Evolutionary conservation across 2,797 vertebrate species (phyloP).

Genomic region (Eospalax fontanierii): DNA sequence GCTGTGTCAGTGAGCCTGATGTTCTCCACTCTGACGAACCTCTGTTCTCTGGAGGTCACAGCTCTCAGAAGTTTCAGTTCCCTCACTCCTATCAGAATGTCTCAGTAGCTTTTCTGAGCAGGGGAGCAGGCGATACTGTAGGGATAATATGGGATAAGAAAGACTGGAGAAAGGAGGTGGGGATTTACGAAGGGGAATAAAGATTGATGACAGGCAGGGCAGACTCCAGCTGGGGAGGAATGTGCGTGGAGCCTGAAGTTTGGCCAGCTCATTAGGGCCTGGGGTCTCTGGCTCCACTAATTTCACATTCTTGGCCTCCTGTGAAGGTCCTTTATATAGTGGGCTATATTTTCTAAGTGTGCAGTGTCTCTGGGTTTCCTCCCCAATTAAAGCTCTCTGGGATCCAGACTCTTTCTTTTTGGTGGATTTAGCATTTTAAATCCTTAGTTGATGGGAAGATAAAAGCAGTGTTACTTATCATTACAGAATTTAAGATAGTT

Average conservation of each 20-base stretch:
- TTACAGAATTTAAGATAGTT: slow-evolving; percentile 16
- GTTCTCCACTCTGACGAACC: slow-evolving; percentile 71
- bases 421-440: slow-evolving; percentile 27
- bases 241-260: slow-evolving; percentile 60
- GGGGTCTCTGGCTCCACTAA: background rate
- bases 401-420: background rate
- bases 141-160: slow-evolving; percentile 18
- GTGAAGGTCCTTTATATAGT: background rate
- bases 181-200: slow-evolving; percentile 59
- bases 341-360: slow-evolving; percentile 15
- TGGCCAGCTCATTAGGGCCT: background rate
- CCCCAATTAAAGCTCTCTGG: background rate
- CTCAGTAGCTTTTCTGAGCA: slow-evolving; percentile 66
- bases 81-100: slow-evolving; percentile 63
- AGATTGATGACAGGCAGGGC: slow-evolving; percentile 79
- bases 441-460: background rate
- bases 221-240: slow-evolving; percentile 71
- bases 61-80: slow-evolving; percentile 60
- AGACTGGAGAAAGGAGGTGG: slow-evolving; percentile 52
- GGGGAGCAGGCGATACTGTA: slow-evolving; percentile 20
- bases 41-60: slow-evolving; percentile 62
- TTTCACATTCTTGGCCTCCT: slow-evolving; percentile 46
- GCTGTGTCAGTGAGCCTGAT: slow-evolving; percentile 60
- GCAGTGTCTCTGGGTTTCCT: background rate
- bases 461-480: background rate